Percentiles rank a stretch among this genome's conserved stretches.
phyloP scores from a whole-genome alignment of 92 coral and sea anemone genomes.

The Phenganax marumi region DNA sequence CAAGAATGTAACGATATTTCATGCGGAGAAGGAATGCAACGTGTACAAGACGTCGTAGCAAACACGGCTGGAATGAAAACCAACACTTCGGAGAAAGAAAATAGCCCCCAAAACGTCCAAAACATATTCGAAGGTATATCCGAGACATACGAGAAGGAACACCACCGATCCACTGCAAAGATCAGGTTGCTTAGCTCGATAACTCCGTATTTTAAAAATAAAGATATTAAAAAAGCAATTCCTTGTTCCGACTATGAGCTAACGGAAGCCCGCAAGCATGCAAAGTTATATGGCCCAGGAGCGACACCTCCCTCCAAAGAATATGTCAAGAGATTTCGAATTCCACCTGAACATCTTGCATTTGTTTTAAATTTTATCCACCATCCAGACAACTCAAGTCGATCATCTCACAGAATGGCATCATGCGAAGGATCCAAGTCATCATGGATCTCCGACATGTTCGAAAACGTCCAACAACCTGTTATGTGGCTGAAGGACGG shows the following conservation, averaged over 20 bases:
- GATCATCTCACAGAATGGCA: conserved; percentile 44
- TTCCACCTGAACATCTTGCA: conserved; percentile 45
- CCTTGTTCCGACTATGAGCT: conserved; percentile 43
- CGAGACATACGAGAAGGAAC: conserved; percentile 30
- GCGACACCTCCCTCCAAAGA: conserved; percentile 30
- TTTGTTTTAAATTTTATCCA: conserved; percentile 38
- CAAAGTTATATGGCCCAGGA: conserved; percentile 40
- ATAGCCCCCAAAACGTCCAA: not conserved
- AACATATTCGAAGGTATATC: conserved; percentile 24
- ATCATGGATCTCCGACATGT: conserved; percentile 43
- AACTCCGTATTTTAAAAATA: conserved; percentile 51
- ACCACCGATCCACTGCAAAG: conserved; percentile 20
- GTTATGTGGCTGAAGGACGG: conserved; percentile 48
- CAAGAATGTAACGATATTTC: conserved; percentile 16
- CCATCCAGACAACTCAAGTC: conserved; percentile 47
- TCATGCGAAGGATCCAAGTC: conserved; percentile 41
- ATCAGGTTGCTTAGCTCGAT: conserved; percentile 47
- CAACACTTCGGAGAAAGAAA: not conserved
- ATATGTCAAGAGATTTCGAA: conserved; percentile 39
- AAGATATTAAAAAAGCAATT: conserved; percentile 42
- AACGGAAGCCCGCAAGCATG: conserved; percentile 51
- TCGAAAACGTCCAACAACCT: conserved; percentile 31
- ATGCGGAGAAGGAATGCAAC: conserved; percentile 25
- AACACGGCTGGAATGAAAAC: conserved; percentile 1
- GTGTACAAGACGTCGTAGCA: conserved; percentile 14